Evolutionary conservation across 1,140 invertebrate genomes (phyloP).

Genomic region (Globodera ellingtonae): DNA sequence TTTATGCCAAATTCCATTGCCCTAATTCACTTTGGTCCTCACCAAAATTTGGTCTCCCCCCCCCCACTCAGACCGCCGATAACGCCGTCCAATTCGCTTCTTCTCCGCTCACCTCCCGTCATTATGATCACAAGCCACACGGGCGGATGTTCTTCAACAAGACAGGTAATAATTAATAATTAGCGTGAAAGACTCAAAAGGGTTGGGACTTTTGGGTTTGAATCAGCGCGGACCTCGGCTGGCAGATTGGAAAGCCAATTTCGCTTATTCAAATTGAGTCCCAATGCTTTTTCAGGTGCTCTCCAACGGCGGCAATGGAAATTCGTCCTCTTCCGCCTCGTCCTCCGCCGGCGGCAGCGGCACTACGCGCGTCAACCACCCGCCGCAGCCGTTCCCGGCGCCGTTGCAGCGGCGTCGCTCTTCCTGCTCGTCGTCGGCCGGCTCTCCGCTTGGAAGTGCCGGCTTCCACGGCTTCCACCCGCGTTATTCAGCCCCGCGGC

Average conservation of each 20-base stretch:
- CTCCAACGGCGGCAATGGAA: not conserved
- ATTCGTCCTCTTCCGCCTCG: not conserved
- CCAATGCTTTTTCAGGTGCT: not conserved
- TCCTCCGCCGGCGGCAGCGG: not conserved
- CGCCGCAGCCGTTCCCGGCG: constrained; percentile 10
- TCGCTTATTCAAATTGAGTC: not conserved
- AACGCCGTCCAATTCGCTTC: constrained; percentile 24
- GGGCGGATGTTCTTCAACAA: not conserved
- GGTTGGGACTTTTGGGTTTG: not conserved
- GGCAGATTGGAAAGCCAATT: not conserved
- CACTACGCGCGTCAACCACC: constrained; percentile 8
- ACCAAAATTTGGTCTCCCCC: not conserved
- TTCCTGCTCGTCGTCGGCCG: not conserved
- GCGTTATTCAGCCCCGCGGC: not conserved
- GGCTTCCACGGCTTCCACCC: not conserved
- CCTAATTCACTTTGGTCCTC: constrained; percentile 6
- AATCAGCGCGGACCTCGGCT: not conserved
- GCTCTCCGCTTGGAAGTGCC: not conserved
- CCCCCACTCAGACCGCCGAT: constrained; percentile 16
- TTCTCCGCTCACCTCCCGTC: constrained; percentile 12
- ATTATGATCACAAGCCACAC: constrained; percentile 11
- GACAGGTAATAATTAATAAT: not conserved
- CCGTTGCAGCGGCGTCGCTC: not conserved
- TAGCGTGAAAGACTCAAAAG: not conserved
- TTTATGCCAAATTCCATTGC: constrained; percentile 21